Conservation (phyloP, 2,113 vertebrate species). For the Trinectes maculatus region DNA sequence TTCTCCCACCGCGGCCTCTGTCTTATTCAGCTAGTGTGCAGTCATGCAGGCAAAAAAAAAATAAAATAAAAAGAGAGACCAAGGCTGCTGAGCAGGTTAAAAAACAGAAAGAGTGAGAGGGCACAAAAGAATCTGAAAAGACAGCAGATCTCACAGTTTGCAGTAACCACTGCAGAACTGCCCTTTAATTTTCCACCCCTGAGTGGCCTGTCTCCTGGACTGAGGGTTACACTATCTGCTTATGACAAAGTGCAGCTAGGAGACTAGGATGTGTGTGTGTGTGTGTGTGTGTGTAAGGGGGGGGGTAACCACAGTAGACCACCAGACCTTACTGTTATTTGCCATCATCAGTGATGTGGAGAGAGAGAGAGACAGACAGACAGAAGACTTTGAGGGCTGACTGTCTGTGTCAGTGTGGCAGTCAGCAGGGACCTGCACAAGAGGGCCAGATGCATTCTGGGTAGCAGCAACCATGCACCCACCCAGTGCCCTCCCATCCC, state of each 20-base stretch:
- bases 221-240: not conserved
- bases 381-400: conserved; percentile 44
- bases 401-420: conserved; percentile 39
- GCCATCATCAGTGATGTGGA: not conserved
- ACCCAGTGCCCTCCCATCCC: conserved; percentile 11
- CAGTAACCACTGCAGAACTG: conserved; percentile 47
- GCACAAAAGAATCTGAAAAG: conserved; percentile 35
- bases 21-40: conserved; percentile 50
- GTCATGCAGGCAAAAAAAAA: conserved; percentile 51
- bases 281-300: no score
- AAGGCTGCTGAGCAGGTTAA: conserved; percentile 46
- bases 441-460: conserved; percentile 69
- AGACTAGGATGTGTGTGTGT: no score
- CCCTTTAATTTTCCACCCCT: conserved; percentile 67
- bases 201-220: conserved; percentile 40
- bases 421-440: conserved; percentile 34
- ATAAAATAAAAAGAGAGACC: conserved; percentile 22
- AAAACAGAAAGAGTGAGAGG: conserved; percentile 27
- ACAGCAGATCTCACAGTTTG: conserved; percentile 56
- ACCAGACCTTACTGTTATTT: conserved; percentile 33
- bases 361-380: conserved; percentile 17
- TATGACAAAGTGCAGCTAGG: not conserved
- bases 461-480: conserved; percentile 30
- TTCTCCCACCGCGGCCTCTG: conserved; percentile 33
- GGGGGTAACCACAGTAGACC: conserved; percentile 28